Percentiles rank a stretch among this genome's conserved stretches.
phyloP scores from a whole-genome alignment of 1,140 invertebrate species.

The Pseudomyrmex dendroicus region DNA sequence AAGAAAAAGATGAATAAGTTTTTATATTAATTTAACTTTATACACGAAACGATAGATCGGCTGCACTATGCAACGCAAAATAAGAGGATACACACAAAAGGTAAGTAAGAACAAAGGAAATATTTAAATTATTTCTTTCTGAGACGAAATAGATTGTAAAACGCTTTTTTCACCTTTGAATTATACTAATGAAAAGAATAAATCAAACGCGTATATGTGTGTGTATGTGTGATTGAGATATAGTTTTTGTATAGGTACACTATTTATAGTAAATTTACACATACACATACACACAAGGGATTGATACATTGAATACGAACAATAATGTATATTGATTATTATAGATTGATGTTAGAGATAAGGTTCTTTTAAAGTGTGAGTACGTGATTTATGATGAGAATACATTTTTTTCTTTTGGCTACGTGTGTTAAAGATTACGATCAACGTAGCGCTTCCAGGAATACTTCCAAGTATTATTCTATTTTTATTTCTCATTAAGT shows the following conservation, averaged over 20 bases:
- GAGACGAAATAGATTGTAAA: neutral
- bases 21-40: too few species aligned
- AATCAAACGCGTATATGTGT: neutral
- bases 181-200: neutral
- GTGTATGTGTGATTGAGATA: neutral
- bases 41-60: too few species aligned
- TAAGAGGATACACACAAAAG: neutral
- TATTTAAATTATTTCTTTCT: conserved; percentile 4
- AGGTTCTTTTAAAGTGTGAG: neutral
- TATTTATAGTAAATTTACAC: neutral
- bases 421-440: too few species aligned
- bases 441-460: too few species aligned
- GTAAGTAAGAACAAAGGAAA: conserved; percentile 14
- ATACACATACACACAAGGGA: neutral
- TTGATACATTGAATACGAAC: conserved; percentile 4
- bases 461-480: too few species aligned
- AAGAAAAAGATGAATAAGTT: too few species aligned
- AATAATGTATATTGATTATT: conserved; percentile 1
- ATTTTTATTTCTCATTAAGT: too few species aligned
- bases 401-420: too few species aligned
- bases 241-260: neutral
- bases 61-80: too few species aligned
- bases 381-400: too few species aligned
- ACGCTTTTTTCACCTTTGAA: neutral
- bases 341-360: neutral